Evolutionary conservation across 2,113 vertebrate species (phyloP).

Genomic region (Pseudopodoces humilis): DNA sequence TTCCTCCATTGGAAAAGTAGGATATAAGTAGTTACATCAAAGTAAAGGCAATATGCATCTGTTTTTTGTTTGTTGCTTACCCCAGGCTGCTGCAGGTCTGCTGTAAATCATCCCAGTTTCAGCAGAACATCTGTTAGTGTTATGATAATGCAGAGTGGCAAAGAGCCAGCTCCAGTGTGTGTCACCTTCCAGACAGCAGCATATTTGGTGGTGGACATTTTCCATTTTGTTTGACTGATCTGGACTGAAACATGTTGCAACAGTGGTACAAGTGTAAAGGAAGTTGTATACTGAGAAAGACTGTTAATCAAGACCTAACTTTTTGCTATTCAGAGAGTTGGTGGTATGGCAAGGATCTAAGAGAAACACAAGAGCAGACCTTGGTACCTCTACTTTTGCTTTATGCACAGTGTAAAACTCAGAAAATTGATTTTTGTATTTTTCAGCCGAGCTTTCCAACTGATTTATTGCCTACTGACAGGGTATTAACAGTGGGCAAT

Average conservation of each 20-base stretch:
- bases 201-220: neutral
- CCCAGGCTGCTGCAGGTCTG: neutral
- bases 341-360: neutral
- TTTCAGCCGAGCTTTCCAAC: neutral
- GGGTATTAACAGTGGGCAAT: neutral
- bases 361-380: neutral
- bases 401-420: neutral
- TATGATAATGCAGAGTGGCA: neutral
- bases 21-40: neutral
- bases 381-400: neutral
- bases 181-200: neutral
- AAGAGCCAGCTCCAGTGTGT: neutral
- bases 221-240: neutral
- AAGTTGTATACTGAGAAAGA: neutral
- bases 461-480: neutral
- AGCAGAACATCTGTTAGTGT: neutral
- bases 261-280: accelerated
- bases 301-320: neutral
- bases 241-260: neutral
- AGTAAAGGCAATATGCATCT: neutral
- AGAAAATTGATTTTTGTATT: neutral
- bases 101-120: neutral
- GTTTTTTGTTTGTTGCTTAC: neutral
- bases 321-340: neutral
- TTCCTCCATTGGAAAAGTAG: neutral